Percentiles rank a stretch among this genome's conserved stretches.
Evolutionary conservation across 2,113 vertebrate species (phyloP).

Genomic region (Seriola aureovittata): DNA sequence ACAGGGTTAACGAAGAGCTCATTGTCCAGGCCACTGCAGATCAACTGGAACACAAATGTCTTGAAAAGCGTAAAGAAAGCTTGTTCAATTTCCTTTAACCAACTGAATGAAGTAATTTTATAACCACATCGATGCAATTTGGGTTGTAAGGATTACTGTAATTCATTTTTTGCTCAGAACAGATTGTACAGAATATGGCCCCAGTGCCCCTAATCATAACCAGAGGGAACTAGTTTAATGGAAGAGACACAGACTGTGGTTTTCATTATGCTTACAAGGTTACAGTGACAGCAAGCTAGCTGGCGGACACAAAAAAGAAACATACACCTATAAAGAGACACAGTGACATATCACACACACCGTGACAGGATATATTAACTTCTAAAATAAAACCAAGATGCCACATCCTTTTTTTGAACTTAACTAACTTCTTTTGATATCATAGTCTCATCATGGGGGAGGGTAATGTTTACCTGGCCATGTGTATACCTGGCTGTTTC

Average conservation of each 20-base stretch:
- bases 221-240: conserved; percentile 45
- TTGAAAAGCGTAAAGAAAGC: conserved; percentile 17
- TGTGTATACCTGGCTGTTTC: conserved; percentile 11
- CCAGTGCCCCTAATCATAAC: conserved; percentile 37
- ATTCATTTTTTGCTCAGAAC: conserved; percentile 2
- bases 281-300: conserved; percentile 43
- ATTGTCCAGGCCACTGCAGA: conserved; percentile 31
- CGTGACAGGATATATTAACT: conserved; percentile 26
- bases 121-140: conserved; percentile 14
- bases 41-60: conserved; percentile 45
- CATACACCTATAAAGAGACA: background rate
- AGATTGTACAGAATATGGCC: background rate
- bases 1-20: conserved; percentile 57
- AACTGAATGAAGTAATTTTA: conserved; percentile 28
- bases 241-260: conserved; percentile 39
- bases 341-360: conserved; percentile 13
- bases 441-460: conserved; percentile 13
- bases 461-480: background rate
- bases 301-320: conserved; percentile 14
- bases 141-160: conserved; percentile 15
- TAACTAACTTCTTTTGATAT: background rate
- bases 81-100: conserved; percentile 12
- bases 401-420: background rate
- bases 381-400: conserved; percentile 13
- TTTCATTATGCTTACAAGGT: conserved; percentile 66